A percentile compares a stretch with the other conserved stretches of the same genome.
phyloP scores from a whole-genome alignment of 2,113 vertebrate genomes.

The Neoarius graeffei region DNA sequence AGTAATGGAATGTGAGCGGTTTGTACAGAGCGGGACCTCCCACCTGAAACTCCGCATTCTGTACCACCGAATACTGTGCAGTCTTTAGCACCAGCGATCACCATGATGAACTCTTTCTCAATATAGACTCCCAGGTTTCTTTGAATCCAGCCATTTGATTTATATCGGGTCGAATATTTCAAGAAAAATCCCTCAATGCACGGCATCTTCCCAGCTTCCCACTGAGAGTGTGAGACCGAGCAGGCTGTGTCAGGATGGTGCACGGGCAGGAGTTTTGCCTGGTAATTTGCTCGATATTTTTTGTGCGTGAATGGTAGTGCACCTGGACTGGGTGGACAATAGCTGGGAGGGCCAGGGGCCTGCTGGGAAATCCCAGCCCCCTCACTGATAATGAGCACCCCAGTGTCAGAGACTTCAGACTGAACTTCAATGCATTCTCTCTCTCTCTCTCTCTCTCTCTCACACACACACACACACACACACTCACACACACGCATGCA shows the following conservation, averaged over 20 bases:
- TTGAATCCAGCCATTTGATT: slow-evolving; percentile 2
- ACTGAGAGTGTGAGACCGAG: slow-evolving; percentile 28
- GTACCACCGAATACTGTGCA: slow-evolving; percentile 49
- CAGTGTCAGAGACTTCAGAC: slow-evolving; percentile 62
- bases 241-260: slow-evolving; percentile 4
- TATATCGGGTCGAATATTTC: neutral
- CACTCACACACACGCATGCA: slow-evolving; percentile 30
- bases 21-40: slow-evolving; percentile 68
- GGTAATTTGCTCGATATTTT: slow-evolving; percentile 46
- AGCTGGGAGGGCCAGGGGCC: slow-evolving; percentile 59
- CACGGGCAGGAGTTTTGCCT: slow-evolving; percentile 41
- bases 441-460: slow-evolving; percentile 54
- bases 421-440: slow-evolving; percentile 47
- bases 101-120: neutral
- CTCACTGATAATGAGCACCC: slow-evolving; percentile 71
- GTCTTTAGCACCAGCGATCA: slow-evolving; percentile 4
- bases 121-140: neutral
- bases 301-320: slow-evolving; percentile 67
- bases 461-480: slow-evolving; percentile 46
- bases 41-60: slow-evolving; percentile 63
- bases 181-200: neutral
- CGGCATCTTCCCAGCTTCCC: slow-evolving; percentile 45
- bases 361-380: slow-evolving; percentile 58
- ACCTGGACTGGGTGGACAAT: slow-evolving; percentile 74
- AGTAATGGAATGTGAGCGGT: slow-evolving; percentile 76